Evolutionary conservation across 2,888 invertebrate genomes (phyloP).

Genomic region (Ctenicera cuprea): DNA sequence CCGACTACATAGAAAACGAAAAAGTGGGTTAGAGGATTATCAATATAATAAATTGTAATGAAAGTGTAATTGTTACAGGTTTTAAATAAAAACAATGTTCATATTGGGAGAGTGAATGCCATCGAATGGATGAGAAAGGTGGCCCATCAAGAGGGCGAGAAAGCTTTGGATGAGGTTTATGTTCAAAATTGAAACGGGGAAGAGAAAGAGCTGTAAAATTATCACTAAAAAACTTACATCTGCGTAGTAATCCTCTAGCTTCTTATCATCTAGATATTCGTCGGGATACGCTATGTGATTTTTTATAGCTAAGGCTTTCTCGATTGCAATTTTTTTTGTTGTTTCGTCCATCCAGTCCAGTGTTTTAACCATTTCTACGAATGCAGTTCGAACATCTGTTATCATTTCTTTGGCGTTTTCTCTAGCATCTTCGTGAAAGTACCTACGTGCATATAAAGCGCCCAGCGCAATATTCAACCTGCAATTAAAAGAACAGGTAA

Average conservation of each 20-base stretch:
- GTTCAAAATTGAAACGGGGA: no score
- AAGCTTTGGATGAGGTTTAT: no score
- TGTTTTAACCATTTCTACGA: constrained; percentile 62
- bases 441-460: constrained; percentile 86
- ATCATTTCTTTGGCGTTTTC: constrained; percentile 63
- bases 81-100: no score
- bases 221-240: constrained; percentile 70
- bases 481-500: no score
- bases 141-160: no score
- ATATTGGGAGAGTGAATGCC: no score
- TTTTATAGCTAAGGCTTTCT: constrained; percentile 78
- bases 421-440: constrained; percentile 77
- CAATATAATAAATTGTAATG: no score
- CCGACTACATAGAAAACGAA: no score
- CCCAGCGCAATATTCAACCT: constrained; percentile 82
- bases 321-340: constrained; percentile 64
- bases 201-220: no score
- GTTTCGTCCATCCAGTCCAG: constrained; percentile 67
- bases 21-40: no score
- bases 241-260: constrained; percentile 80
- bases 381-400: constrained; percentile 65
- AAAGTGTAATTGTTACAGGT: no score
- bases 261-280: constrained; percentile 78
- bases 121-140: no score
- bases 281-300: constrained; percentile 70